Conservation (phyloP, 1,140 invertebrate species). For the Anadara kagoshimensis region DNA sequence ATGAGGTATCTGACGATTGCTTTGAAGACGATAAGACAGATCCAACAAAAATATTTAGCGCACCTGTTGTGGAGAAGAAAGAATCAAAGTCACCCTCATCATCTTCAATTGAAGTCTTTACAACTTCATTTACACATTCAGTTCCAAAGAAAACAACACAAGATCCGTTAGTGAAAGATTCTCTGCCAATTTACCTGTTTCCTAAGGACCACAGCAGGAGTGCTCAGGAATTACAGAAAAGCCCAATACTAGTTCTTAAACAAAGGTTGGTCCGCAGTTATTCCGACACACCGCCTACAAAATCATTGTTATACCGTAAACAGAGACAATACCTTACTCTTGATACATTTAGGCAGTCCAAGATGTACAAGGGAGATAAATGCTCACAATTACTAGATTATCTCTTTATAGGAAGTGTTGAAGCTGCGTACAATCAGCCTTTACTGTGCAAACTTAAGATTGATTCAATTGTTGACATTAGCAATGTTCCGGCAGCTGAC, state of each 20-base stretch:
- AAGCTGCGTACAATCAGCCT: conserved; percentile 63
- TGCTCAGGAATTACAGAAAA: conserved; percentile 27
- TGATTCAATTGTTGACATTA: conserved; percentile 64
- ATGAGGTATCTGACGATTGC: neutral
- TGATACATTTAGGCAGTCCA: conserved; percentile 35
- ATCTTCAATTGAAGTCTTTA: conserved; percentile 35
- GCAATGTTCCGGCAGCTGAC: conserved; percentile 51
- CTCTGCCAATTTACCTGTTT: neutral
- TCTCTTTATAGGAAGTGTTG: conserved; percentile 63
- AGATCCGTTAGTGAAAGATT: too few species aligned
- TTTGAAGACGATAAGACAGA: neutral
- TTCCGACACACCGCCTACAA: conserved; percentile 29
- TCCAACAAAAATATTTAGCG: neutral
- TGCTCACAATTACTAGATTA: conserved; percentile 60
- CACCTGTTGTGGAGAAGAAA: neutral
- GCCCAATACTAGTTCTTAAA: conserved; percentile 15
- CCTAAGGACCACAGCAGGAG: conserved; percentile 38
- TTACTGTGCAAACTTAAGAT: conserved; percentile 63
- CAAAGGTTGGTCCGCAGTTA: conserved; percentile 34
- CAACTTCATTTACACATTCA: conserved; percentile 54
- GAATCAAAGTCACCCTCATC: neutral
- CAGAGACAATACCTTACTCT: conserved; percentile 10
- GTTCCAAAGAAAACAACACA: conserved; percentile 3
- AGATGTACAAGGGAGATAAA: conserved; percentile 49
- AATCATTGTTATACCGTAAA: neutral